A percentile compares a stretch with the other conserved stretches of the same genome.
Evolutionary conservation across 2,113 vertebrate genomes (phyloP).

Genomic region (Baryphthengus martii): DNA sequence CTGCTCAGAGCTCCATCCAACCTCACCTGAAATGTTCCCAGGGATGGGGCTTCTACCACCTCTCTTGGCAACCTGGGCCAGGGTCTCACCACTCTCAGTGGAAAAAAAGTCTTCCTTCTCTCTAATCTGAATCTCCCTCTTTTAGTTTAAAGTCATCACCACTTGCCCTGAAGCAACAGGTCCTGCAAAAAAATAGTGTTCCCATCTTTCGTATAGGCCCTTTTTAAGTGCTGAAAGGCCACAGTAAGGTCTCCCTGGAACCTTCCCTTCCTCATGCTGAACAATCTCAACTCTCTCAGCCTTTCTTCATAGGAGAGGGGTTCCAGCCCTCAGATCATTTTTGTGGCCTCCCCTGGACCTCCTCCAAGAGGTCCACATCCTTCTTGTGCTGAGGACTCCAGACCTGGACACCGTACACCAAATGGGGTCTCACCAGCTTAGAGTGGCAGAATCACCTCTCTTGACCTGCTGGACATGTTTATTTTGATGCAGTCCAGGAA

Average conservation of each 20-base stretch:
- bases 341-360: not conserved
- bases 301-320: not conserved
- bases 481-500: not conserved
- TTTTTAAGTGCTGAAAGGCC: no score
- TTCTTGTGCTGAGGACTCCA: rapidly evolving
- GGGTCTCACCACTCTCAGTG: not conserved
- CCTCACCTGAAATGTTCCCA: not conserved
- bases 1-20: rapidly evolving
- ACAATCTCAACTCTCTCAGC: not conserved
- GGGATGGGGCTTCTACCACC: not conserved
- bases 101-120: no score
- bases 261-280: not conserved
- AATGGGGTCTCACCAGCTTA: not conserved
- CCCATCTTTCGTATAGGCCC: not conserved
- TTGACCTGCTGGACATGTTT: rapidly evolving
- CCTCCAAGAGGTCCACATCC: not conserved
- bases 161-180: not conserved
- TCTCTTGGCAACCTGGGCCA: not conserved
- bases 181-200: not conserved
- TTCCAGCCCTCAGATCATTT: not conserved
- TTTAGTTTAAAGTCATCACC: not conserved
- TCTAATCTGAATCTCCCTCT: no score
- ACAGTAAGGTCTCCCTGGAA: not conserved
- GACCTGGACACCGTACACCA: not conserved
- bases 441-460: not conserved